Conservation (phyloP, 2,888 invertebrate species). For the Euproctis similis region DNA sequence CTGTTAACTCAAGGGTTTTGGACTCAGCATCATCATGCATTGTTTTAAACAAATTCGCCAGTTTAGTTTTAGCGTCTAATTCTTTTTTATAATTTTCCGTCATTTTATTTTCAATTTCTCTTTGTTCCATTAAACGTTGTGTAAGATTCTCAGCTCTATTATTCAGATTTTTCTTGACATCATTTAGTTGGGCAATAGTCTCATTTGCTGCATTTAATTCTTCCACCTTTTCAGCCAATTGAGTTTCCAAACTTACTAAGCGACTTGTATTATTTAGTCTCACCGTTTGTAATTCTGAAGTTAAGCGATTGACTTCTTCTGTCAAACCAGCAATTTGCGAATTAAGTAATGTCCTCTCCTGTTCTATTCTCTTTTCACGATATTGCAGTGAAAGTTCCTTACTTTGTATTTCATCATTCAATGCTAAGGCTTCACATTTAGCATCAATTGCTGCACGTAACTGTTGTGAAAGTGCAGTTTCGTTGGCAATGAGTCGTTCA, state of each 20-base stretch:
- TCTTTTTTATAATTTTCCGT: constrained; percentile 86
- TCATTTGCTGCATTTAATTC: constrained; percentile 84
- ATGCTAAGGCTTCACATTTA: constrained; percentile 88
- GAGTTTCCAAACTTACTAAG: constrained; percentile 82
- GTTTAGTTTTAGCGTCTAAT: constrained; percentile 87
- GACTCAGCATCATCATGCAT: constrained; percentile 85
- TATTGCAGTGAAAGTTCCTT: constrained; percentile 86
- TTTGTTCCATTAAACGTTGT: constrained; percentile 82
- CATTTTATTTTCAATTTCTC: constrained; percentile 84
- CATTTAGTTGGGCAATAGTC: constrained; percentile 80
- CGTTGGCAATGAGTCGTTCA: constrained; percentile 81
- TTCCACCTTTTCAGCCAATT: constrained; percentile 85
- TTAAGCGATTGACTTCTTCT: constrained; percentile 85
- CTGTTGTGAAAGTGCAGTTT: constrained; percentile 82
- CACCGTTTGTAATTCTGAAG: constrained; percentile 84
- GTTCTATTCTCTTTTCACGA: constrained; percentile 89
- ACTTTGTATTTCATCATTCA: constrained; percentile 87
- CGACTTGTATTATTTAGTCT: constrained; percentile 81
- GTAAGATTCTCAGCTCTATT: constrained; percentile 81
- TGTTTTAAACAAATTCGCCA: constrained; percentile 88
- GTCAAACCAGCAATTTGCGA: constrained; percentile 87
- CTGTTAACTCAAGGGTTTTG: constrained; percentile 85
- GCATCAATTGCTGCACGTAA: constrained; percentile 83
- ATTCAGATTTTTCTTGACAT: constrained; percentile 80
- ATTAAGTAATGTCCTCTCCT: constrained; percentile 84